Percentiles rank a stretch among this genome's conserved stretches.
Conservation (phyloP, 2,888 invertebrate genomes). For the Myopa testacea region DNA sequence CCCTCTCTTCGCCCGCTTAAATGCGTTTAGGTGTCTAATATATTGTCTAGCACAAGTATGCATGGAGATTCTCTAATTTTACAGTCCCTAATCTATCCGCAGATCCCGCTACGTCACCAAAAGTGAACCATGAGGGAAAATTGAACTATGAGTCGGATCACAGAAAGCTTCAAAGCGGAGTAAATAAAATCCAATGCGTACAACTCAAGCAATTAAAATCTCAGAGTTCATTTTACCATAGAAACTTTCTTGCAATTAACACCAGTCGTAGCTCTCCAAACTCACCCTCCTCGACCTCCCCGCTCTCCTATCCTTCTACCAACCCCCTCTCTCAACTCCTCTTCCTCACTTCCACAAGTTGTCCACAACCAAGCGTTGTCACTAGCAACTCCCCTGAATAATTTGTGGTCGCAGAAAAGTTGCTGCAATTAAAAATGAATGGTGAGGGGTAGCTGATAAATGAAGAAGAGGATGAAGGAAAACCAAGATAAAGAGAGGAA, state of each 20-base stretch:
- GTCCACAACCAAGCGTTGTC: too few relatives aligned
- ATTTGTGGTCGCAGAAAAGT: not conserved
- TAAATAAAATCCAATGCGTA: not conserved
- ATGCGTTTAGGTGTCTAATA: too few relatives aligned
- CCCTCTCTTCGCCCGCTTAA: too few relatives aligned
- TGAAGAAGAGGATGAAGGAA: not conserved
- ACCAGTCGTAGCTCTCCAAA: not conserved
- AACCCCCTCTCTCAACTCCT: too few relatives aligned
- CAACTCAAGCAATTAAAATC: constrained; percentile 3
- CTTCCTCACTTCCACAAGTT: too few relatives aligned
- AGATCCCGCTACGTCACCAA: too few relatives aligned
- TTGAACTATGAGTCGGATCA: too few relatives aligned
- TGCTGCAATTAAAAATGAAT: not conserved
- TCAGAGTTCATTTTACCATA: not conserved
- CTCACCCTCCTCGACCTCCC: too few relatives aligned
- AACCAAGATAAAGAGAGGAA: not conserved
- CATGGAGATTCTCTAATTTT: too few relatives aligned
- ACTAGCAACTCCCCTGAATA: not conserved
- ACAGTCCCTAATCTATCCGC: too few relatives aligned
- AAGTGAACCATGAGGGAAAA: too few relatives aligned
- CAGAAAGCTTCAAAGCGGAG: not conserved
- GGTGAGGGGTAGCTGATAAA: not conserved
- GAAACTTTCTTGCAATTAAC: not conserved
- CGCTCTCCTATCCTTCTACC: not conserved
- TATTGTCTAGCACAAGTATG: too few relatives aligned